Conservation (phyloP, 2,797 vertebrate species). For the Propithecus perrieri region DNA sequence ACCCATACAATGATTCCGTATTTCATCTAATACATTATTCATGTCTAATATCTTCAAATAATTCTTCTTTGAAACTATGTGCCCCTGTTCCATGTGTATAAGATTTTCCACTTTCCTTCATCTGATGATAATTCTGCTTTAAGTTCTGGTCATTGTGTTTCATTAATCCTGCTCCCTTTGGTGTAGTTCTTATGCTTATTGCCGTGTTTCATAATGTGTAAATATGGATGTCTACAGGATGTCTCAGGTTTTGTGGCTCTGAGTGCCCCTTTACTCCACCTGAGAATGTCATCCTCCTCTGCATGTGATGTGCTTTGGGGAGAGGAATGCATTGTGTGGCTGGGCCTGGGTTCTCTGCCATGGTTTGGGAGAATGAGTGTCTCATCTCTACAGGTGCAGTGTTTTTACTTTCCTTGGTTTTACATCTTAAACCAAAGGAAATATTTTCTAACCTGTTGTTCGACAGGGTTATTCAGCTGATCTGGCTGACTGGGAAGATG, state of each 20-base stretch:
- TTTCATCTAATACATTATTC: background rate
- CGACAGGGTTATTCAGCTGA: background rate
- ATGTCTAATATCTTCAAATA: background rate
- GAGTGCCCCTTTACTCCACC: background rate
- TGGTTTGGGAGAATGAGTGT: background rate
- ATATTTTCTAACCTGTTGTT: background rate
- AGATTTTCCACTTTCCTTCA: background rate
- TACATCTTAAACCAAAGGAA: background rate
- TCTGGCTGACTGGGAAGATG: background rate
- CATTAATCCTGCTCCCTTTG: background rate
- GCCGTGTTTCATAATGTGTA: background rate
- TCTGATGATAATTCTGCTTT: background rate
- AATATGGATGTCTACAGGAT: background rate
- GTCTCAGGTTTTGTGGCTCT: background rate
- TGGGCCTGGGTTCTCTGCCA: background rate
- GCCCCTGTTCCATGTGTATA: background rate
- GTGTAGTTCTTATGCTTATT: background rate
- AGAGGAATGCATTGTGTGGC: background rate
- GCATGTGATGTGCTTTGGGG: background rate
- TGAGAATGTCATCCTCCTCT: background rate
- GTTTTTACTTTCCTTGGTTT: background rate
- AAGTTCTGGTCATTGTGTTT: background rate
- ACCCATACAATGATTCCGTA: background rate
- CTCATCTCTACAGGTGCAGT: background rate
- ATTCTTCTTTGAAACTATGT: background rate